These are phyloP conservation scores for Aphelenchoides avenae DNA, from an alignment of 1,140 invertebrate genomes.

Conservation along the genomic window DNA sequence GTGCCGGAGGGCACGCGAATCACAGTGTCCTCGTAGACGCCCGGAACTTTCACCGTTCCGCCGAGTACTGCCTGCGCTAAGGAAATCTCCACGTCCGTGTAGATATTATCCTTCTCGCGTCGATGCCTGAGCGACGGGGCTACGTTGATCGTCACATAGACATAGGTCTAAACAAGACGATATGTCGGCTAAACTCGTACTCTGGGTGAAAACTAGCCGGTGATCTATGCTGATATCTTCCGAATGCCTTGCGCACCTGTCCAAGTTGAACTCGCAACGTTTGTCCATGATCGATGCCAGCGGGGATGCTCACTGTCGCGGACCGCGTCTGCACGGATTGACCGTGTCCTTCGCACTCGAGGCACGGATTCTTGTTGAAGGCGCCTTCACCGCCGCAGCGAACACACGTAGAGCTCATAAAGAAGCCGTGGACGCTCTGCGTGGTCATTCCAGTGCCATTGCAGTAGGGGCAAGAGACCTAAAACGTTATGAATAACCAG, in stretches of 20 bases:
- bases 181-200: constrained; percentile 15
- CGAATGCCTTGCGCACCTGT: constrained; percentile 41
- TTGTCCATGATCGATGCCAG: constrained; percentile 75
- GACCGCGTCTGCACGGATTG: constrained; percentile 80
- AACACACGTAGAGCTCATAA: constrained; percentile 91
- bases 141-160: constrained; percentile 65
- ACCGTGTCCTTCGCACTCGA: constrained; percentile 87
- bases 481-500: constrained; percentile 28
- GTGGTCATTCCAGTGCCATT: constrained; percentile 78
- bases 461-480: constrained; percentile 74
- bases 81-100: constrained; percentile 75
- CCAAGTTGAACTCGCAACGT: constrained; percentile 87
- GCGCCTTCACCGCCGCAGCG: constrained; percentile 81
- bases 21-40: constrained; percentile 80
- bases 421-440: constrained; percentile 73
- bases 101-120: constrained; percentile 86
- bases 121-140: constrained; percentile 83
- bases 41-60: constrained; percentile 81
- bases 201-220: too few species aligned
- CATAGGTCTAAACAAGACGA: constrained; percentile 25
- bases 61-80: constrained; percentile 79
- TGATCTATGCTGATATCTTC: not conserved
- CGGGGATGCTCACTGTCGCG: constrained; percentile 88
- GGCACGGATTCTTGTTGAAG: constrained; percentile 83
- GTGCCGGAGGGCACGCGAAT: constrained; percentile 76